These are phyloP conservation scores for Crioceris asparagi DNA, from an alignment of 2,888 invertebrate genomes.

Conservation along the genomic window DNA sequence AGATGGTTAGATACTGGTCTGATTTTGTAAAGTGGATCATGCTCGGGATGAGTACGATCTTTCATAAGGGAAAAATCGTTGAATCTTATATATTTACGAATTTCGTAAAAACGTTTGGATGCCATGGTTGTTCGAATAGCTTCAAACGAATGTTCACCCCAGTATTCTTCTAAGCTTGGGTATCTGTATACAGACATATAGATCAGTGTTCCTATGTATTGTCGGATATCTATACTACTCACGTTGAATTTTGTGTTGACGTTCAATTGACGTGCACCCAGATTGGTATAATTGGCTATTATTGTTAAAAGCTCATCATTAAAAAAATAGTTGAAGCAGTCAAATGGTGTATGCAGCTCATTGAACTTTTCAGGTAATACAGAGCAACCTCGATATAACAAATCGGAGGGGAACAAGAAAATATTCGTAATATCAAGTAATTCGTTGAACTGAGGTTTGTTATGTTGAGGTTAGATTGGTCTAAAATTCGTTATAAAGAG, in stretches of 20 bases:
- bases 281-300: no score
- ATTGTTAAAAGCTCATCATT: no score
- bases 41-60: slow-evolving; percentile 1
- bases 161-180: slow-evolving; percentile 1
- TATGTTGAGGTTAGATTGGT: no score
- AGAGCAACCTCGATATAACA: no score
- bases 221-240: not conserved
- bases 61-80: slow-evolving; percentile 1
- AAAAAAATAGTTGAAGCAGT: not conserved
- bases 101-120: no score
- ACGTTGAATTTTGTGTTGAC: not conserved
- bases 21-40: slow-evolving; percentile 2
- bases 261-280: no score
- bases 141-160: slow-evolving; percentile 3
- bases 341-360: not conserved
- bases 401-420: no score
- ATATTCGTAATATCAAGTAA: no score
- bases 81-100: no score
- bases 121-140: slow-evolving; percentile 1
- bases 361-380: not conserved
- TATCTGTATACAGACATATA: not conserved
- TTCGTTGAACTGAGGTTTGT: no score
- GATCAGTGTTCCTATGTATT: not conserved
- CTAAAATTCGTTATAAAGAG: no score
- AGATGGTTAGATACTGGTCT: slow-evolving; percentile 2